A percentile compares a stretch with the other conserved stretches of the same genome.
Conservation (phyloP, 2,888 invertebrate species). For the Melikaiella ostensackeni region DNA sequence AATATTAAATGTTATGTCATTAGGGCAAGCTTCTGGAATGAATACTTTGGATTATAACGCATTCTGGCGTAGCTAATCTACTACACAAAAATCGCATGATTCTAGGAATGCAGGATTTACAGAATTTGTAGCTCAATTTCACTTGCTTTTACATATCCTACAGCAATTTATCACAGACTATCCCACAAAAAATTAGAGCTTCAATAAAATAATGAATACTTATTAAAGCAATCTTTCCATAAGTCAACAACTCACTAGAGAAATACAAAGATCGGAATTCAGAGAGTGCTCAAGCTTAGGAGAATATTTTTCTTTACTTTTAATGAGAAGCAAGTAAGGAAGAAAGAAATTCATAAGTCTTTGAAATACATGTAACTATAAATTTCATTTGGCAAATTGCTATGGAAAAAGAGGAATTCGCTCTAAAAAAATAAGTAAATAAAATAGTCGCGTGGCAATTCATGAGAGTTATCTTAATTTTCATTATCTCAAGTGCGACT, state of each 20-base stretch:
- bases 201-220: not conserved
- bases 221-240: not conserved
- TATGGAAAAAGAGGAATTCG: not conserved
- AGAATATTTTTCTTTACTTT: too few species aligned
- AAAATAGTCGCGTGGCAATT: constrained; percentile 1
- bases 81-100: constrained; percentile 23
- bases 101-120: constrained; percentile 19
- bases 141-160: constrained; percentile 11
- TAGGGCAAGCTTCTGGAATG: constrained; percentile 17
- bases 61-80: not conserved
- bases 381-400: not conserved
- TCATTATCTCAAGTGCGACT: not conserved
- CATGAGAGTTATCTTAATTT: not conserved
- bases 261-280: not conserved
- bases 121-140: constrained; percentile 1
- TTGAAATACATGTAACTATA: not conserved
- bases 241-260: not conserved
- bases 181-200: not conserved
- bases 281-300: not conserved
- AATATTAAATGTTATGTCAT: not conserved
- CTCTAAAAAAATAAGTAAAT: not conserved
- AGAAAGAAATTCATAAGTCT: constrained; percentile 8
- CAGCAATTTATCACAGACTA: constrained; percentile 28
- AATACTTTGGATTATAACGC: constrained; percentile 13
- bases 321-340: not conserved